These are phyloP conservation scores for Capitulum mitella DNA, from an alignment of 2,888 invertebrate species.

Conservation along the genomic window DNA sequence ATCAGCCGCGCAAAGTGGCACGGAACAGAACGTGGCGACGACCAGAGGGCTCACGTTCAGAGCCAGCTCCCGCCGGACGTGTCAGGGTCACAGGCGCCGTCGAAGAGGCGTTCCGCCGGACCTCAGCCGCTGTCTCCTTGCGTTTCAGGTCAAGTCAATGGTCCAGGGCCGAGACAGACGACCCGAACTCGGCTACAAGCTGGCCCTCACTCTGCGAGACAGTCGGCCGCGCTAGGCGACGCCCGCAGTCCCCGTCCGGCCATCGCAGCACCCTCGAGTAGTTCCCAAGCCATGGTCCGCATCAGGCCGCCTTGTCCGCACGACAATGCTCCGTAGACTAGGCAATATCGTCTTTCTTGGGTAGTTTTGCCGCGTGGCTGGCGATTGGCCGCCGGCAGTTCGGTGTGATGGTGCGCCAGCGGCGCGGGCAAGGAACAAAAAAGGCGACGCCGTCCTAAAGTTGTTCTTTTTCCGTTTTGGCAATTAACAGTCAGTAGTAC, in stretches of 20 bases:
- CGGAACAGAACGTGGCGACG: not conserved
- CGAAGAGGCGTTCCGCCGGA: not conserved
- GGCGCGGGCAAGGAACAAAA: too few relatives aligned
- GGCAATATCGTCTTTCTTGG: not conserved
- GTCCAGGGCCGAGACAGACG: not conserved
- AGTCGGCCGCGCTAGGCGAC: not conserved
- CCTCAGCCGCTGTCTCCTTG: not conserved
- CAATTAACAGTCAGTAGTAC: too few relatives aligned
- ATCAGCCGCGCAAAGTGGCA: too few relatives aligned
- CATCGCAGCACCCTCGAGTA: not conserved
- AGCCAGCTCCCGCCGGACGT: not conserved
- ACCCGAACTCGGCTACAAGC: slow-evolving; percentile 11
- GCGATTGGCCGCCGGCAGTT: too few relatives aligned
- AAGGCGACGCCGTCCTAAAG: too few relatives aligned
- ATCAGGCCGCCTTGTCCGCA: not conserved
- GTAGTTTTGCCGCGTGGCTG: too few relatives aligned
- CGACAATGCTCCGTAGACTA: not conserved
- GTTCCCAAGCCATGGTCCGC: not conserved
- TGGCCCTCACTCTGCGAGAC: not conserved
- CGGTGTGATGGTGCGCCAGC: too few relatives aligned
- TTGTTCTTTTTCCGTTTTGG: too few relatives aligned
- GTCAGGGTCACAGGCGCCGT: too few relatives aligned
- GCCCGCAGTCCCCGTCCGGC: not conserved
- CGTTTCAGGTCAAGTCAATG: not conserved
- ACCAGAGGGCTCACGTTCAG: not conserved